Conservation (phyloP, 2,113 vertebrate species). For the Ictidomys tridecemlineatus region DNA sequence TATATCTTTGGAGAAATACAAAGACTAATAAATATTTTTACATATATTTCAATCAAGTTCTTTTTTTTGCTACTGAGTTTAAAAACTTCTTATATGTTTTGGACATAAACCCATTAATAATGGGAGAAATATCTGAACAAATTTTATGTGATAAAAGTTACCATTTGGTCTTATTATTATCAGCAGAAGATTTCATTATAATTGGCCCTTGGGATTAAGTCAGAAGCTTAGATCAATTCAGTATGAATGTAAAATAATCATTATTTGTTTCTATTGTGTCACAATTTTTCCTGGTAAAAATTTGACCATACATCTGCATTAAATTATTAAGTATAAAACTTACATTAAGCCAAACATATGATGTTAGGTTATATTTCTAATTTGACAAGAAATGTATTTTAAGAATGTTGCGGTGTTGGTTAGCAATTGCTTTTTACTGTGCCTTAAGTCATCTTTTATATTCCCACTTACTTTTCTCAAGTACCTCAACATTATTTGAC, state of each 20-base stretch:
- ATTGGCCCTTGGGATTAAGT: neutral
- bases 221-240: neutral
- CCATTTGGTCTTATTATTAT: neutral
- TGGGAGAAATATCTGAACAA: neutral
- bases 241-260: neutral
- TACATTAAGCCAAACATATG: neutral
- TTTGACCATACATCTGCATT: neutral
- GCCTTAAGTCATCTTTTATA: neutral
- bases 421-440: constrained; percentile 9
- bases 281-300: constrained; percentile 5
- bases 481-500: neutral
- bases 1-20: neutral
- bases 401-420: neutral
- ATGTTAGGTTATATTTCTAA: neutral
- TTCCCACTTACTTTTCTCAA: neutral
- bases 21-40: neutral
- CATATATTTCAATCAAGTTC: neutral
- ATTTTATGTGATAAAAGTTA: neutral
- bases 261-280: neutral
- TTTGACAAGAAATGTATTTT: neutral
- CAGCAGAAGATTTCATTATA: neutral
- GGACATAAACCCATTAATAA: neutral
- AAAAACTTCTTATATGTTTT: neutral
- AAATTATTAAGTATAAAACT: neutral
- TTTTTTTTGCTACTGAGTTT: neutral